Evolutionary conservation across 2,113 vertebrate species (phyloP), one percentile per base, ranked within the genome.

Genomic region (Festucalex cinctus): DNA sequence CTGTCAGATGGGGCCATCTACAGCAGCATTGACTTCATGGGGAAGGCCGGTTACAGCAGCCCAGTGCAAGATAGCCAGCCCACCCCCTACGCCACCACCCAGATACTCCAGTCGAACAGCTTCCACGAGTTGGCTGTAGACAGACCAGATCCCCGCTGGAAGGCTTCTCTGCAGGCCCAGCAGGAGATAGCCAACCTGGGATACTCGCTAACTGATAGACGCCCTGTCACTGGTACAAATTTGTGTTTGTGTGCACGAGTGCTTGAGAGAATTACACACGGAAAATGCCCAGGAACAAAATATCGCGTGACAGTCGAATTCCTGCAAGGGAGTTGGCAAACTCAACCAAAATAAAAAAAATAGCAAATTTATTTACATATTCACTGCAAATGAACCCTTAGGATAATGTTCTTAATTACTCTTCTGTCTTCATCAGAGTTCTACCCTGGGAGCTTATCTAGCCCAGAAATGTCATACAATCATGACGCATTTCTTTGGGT

Each of bases 1-100:
- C 94, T 98, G 83, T 98, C 96, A 3, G 96, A 98, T 65, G 95
- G 96, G 81, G 96, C 95, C 89, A 98, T 98, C 91, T 98, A 98
- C 77, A 98, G 96, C 88, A 98, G 95, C 87, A 98, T 98, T 57
- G 95, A 98, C 91, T 97, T 98, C 88, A 96, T 94, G 72, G 95
- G 95, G 22, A 97, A 97, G 85, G 94, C 94, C 22, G 94, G 91
- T 66, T 98, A 95, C 90, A 95, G 94, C 84, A 95, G 94, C 89
- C 95, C 95, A 59, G 94, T 93, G 70, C 93, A 94, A 80, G 93
- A 94, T 75, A 91, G 89, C 0, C 95, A 97, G 82, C 93, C 95
- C 26, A 96, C 94, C 0, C 96, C 96, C 1, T 98, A 97, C 67
- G 96, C 96, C 89, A 97, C 96, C 26, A 95, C 95, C 3, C 96